Base-by-base conservation (phyloP, 2,888 invertebrate genomes). In the Drosophila kuntzei region DNA sequence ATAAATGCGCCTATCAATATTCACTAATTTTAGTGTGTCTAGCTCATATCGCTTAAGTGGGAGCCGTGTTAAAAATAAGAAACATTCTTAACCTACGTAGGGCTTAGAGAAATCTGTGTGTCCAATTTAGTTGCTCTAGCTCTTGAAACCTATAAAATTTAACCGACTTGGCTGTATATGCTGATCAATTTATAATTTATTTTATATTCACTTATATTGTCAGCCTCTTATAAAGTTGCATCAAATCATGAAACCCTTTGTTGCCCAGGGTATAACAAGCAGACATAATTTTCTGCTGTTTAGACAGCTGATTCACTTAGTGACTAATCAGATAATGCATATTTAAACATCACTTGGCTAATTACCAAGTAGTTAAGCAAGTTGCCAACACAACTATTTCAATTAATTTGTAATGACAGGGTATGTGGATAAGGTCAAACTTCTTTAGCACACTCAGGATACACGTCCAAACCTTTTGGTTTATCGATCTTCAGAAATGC, bases 301-400 rank as follows among this genome's bases (percentile, higher is more conserved):
- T 25, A 27, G 27, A 32, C 46, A 34, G 37, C 8, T 44, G 37
- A 44, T 58, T 49, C 14, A 67, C 39, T 61, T 43, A 36, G 36
- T 6, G 37, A 22, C 37, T 29, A 46, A 69, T 34, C 55, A 27
- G 36, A 39, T 60, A 62, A 57, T 78, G 41, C 47, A 78, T 79
- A 47, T 65, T 76, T 73, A 69, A 76, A 44, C 55, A 53, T 25
- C 62, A 67, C 55, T 67, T 71, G 22, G 36, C 71, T 60, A 76
- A 76, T 61, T 61, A 71, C 12, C 12, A 49, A 32, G 12, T 46
- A 41, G 16, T 32, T 44, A 14, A 39, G 11, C 54, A 49, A 18
- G 49, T 61, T 14, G 36, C 18, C 22, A 29, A 44, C 43, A 32
- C 34, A 57, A 36, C 34, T 22, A 57, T 57, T 37, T 57, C 51